Percentiles rank a stretch among this genome's conserved stretches.
phyloP scores from a whole-genome alignment of 2,888 invertebrate species.

The Sycophila texana region DNA sequence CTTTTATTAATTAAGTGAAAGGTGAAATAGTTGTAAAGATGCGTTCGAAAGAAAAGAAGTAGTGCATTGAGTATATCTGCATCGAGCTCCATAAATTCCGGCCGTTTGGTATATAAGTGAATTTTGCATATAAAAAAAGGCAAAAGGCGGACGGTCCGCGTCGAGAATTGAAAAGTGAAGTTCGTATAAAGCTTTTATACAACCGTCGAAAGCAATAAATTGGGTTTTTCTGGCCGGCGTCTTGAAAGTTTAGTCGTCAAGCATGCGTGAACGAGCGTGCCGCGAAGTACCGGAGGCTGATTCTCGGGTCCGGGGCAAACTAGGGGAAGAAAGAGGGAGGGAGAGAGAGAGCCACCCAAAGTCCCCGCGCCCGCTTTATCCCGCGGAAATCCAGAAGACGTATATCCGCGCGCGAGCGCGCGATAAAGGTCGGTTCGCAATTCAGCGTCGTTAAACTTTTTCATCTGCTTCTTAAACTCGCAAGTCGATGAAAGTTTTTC shows the following conservation, averaged over 20 bases:
- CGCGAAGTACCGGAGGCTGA: slow-evolving; percentile 40
- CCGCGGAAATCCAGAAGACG: slow-evolving; percentile 58
- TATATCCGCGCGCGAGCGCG: neutral
- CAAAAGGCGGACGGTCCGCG: slow-evolving; percentile 21
- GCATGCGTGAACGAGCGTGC: slow-evolving; percentile 50
- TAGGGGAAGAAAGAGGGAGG: neutral
- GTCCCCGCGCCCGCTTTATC: slow-evolving; percentile 53
- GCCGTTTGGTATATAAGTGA: slow-evolving; percentile 11
- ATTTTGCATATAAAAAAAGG: neutral
- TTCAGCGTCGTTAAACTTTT: slow-evolving; percentile 69
- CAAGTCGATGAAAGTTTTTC: slow-evolving; percentile 69
- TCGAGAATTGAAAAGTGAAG: slow-evolving; percentile 34
- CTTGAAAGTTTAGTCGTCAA: slow-evolving; percentile 53
- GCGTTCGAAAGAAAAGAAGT: too few relatives aligned
- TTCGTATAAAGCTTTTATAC: slow-evolving; percentile 25
- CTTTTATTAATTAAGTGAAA: too few relatives aligned
- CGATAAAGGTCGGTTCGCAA: slow-evolving; percentile 45
- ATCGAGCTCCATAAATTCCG: neutral
- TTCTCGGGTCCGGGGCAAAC: slow-evolving; percentile 8
- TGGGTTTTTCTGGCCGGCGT: slow-evolving; percentile 38
- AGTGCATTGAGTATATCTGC: too few relatives aligned
- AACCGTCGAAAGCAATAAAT: slow-evolving; percentile 37
- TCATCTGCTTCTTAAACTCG: slow-evolving; percentile 66
- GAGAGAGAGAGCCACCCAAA: neutral
- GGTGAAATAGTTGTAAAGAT: too few relatives aligned